phyloP scores from a whole-genome alignment of 1,140 invertebrate species.

The Camponotus floridanus region DNA sequence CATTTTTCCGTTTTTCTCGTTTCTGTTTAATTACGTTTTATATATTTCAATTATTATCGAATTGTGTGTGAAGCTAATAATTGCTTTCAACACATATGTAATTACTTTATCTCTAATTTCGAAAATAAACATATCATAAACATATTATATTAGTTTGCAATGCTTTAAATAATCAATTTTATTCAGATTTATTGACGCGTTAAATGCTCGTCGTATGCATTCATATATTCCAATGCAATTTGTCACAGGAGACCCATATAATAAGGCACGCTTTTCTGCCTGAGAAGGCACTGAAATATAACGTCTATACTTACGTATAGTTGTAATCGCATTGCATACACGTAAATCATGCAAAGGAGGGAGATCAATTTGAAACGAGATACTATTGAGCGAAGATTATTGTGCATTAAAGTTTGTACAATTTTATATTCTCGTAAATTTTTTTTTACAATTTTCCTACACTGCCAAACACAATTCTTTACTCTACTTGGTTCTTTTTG shows the following conservation, averaged over 20 bases:
- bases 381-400: conserved; percentile 70
- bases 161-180: conserved; percentile 47
- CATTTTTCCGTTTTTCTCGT: not conserved
- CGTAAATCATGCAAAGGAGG: conserved; percentile 68
- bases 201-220: conserved; percentile 57
- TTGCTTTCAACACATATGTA: conserved; percentile 10
- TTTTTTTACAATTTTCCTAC: conserved; percentile 24
- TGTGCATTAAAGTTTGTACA: conserved; percentile 73
- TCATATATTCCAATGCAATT: conserved; percentile 57
- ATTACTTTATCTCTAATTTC: conserved; percentile 3
- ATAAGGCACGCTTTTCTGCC: conserved; percentile 75
- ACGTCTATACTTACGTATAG: conserved; percentile 68
- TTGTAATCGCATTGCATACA: conserved; percentile 66
- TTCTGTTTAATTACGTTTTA: not conserved
- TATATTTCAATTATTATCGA: conserved; percentile 34
- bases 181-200: conserved; percentile 38
- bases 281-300: conserved; percentile 74
- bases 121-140: conserved; percentile 42
- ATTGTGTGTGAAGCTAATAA: conserved; percentile 18
- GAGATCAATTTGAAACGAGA: conserved; percentile 73
- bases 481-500: conserved; percentile 48
- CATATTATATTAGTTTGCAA: conserved; percentile 33
- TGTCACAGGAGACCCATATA: conserved; percentile 65
- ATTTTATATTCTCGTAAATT: conserved; percentile 36
- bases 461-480: conserved; percentile 25